Evolutionary conservation across 2,113 vertebrate species (phyloP).

Genomic region (Martes martes): DNA sequence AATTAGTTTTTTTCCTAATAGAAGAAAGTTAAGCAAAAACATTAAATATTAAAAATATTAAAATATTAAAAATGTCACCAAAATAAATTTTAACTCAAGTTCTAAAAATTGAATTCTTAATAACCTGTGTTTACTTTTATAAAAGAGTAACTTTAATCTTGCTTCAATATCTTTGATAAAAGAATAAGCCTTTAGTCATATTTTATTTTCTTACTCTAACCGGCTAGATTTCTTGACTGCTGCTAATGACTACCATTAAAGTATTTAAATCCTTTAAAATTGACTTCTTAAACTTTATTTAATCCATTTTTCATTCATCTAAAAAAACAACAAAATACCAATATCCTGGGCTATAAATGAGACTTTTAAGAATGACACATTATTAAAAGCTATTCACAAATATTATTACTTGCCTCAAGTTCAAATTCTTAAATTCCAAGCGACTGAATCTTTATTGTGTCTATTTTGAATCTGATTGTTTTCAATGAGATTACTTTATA

Average conservation of each 20-base stretch:
- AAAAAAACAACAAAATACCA: not conserved
- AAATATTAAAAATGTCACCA: not conserved
- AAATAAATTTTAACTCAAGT: not conserved
- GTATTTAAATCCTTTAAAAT: not conserved
- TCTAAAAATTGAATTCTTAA: not conserved
- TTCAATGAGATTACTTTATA: not conserved
- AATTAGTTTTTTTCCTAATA: not conserved
- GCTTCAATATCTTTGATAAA: not conserved
- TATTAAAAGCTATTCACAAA: not conserved
- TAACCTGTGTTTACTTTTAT: not conserved
- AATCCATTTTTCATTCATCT: not conserved
- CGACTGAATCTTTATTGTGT: not conserved
- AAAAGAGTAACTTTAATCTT: not conserved
- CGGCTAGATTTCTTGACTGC: not conserved
- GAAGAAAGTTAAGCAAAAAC: not conserved
- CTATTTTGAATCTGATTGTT: not conserved
- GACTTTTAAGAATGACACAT: not conserved
- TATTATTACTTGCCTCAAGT: not conserved
- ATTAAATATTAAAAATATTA: too few species aligned
- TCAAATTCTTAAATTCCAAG: not conserved
- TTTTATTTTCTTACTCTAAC: not conserved
- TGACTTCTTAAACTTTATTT: not conserved
- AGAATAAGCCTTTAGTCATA: not conserved
- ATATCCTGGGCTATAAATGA: not conserved
- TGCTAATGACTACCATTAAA: not conserved